Percentiles rank a stretch among this genome's conserved stretches.
Evolutionary conservation across 1,140 invertebrate species (phyloP).

Genomic region (Cotesia chilonis): DNA sequence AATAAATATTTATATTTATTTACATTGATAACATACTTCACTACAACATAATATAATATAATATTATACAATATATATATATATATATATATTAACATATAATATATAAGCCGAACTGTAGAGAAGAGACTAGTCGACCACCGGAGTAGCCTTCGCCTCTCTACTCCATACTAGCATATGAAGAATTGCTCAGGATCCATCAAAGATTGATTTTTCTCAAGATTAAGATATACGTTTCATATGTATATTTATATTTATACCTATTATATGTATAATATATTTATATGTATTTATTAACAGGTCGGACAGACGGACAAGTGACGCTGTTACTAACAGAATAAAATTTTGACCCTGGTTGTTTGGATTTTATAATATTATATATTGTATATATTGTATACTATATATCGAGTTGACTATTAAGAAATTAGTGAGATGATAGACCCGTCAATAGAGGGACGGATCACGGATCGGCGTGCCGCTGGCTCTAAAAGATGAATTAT

Average conservation of each 20-base stretch:
- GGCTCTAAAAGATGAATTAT: not conserved
- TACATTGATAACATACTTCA: no score
- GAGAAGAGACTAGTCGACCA: slow-evolving; percentile 25
- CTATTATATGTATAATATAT: not conserved
- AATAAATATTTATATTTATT: no score
- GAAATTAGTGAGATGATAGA: slow-evolving; percentile 64
- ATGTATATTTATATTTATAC: not conserved
- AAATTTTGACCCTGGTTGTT: no score
- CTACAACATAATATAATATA: not conserved
- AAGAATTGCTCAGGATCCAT: not conserved
- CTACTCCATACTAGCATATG: slow-evolving; percentile 12
- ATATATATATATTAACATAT: not conserved
- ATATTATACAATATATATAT: not conserved
- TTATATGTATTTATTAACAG: not conserved
- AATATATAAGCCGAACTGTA: not conserved
- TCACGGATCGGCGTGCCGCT: slow-evolving; percentile 33
- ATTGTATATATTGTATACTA: no score
- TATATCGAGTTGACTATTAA: slow-evolving; percentile 48
- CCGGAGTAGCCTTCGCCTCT: slow-evolving; percentile 24
- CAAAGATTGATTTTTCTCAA: slow-evolving; percentile 29
- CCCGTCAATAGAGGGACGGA: slow-evolving; percentile 54
- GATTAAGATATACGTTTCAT: slow-evolving; percentile 15
- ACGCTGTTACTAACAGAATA: no score
- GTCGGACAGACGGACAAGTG: no score
- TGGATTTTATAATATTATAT: no score